These are phyloP conservation scores for Murina feae DNA, from an alignment of 2,113 vertebrate species.

Conservation along the genomic window DNA sequence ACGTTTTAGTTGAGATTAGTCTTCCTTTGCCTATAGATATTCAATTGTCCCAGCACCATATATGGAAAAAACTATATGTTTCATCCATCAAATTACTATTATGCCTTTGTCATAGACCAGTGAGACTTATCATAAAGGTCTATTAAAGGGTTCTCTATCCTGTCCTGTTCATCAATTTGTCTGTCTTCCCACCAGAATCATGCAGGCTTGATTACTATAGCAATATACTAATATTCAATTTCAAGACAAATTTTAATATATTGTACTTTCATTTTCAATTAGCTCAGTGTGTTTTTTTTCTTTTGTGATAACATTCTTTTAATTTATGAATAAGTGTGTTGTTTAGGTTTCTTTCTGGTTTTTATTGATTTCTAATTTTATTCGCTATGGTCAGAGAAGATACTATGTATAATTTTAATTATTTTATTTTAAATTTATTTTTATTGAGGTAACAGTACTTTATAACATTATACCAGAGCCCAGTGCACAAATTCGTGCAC, in stretches of 20 bases:
- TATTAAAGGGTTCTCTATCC: neutral
- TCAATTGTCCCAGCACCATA: neutral
- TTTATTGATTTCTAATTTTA: neutral
- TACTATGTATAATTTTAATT: neutral
- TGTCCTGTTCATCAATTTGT: neutral
- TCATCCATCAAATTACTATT: neutral
- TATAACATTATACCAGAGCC: neutral
- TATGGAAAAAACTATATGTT: neutral
- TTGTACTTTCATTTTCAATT: neutral
- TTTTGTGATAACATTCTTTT: neutral
- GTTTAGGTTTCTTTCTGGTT: neutral
- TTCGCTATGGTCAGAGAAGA: neutral
- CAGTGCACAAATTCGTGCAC: too few relatives aligned
- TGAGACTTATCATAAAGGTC: neutral
- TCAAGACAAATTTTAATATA: neutral
- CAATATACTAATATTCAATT: neutral
- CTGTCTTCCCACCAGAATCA: neutral
- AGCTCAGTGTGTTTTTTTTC: neutral
- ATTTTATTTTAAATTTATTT: neutral
- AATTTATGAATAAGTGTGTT: neutral
- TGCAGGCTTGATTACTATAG: neutral
- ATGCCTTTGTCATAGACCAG: neutral
- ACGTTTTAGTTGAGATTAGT: neutral
- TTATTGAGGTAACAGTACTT: neutral
- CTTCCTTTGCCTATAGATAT: neutral